Evolutionary conservation across 2,888 invertebrate species (phyloP), one percentile per base, ranked within the genome.

Genomic region (Zygaena filipendulae): DNA sequence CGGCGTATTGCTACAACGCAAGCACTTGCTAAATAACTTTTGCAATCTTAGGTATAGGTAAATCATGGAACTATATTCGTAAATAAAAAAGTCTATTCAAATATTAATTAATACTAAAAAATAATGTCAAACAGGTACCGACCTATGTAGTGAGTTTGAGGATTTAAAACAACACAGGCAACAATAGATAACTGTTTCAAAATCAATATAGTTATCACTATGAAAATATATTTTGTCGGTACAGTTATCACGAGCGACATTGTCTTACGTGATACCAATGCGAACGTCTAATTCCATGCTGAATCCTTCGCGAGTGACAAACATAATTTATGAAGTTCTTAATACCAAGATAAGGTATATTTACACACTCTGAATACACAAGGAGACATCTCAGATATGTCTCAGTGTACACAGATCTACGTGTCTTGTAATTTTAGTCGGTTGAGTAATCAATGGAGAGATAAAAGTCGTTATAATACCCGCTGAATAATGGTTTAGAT

Each of bases 321-420:
- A 79, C 79, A 71, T 68, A 71, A 79, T 79, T 79, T 79, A 79
- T 77, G 79, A 74, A 75, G 77, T 72, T 67, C 68, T 64, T 74
- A 75, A 77, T 75, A 67, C 64, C 56, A 37, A 67, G 79, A 77
- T 79, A 77, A 77, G 66, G 58, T 40, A 59, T 75, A 68, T 77
- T 77, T 77, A 74, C 77, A 66, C 63, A 64, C 63, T 64, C 62
- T 45, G 57, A 56, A 62, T 57, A 69, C 55, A 72, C 74, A 72
- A 43, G 49, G 52, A 67, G 61, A 63, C 66, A 59, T 58, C 63
- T 66, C 66, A 59, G 52, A 69, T 69, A 59, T 67, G 71, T 69
- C 72, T 71, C 64, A 63, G 66, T 71, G 69, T 70, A 64, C 66
- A 66, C 60, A 70, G 67, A 66, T 68, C 59, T 68, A 64, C 59